Base-by-base conservation (phyloP, 2,113 vertebrate genomes). In the Heterotilapia buettikoferi region DNA sequence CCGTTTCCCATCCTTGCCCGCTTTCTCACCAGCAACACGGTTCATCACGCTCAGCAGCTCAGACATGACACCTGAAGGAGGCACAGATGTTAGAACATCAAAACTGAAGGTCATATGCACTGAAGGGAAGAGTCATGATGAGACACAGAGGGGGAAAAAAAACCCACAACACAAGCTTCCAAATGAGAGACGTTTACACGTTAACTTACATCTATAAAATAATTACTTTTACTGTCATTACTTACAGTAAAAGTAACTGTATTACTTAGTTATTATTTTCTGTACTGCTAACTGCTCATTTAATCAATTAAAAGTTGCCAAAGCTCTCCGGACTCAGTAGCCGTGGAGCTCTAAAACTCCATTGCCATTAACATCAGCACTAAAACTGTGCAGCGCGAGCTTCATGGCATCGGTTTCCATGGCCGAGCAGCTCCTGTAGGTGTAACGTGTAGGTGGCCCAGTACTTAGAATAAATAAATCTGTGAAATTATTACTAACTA, bases 21-120 rank as follows among this genome's bases (percentile, higher is more conserved):
- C 26, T 87, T 26, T 47, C 68, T 76, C 68, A 47, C 43, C 87
- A 2, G 93, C 94, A 3, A 96, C 94, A 1, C 71, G 5, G 3
- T 61, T 88, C 95, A 96, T 96, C 43, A 96, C 79, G 6, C 76
- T 79, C 12, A 59, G 31, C 16, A 97, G 93, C 82, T 97, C 96
- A 4, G 21, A 82, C 88, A 95, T 91, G 18, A 82, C 91, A 38
- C 83, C 95, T 95, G 33, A 13, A 59, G 40, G 80, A 71, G 57
- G 26, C 19, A 73, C 12, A 47, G 40, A 76, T 47, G 40, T 29
- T 73, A 6, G 9, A 73, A 73, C 40, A 11, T 45, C 9, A 16
- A 45, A 73, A 45, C 40, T 45, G 8, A 73, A 73, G 38, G 21
- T 73, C 21, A 73, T 45, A 6, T 9, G 63, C 43, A 40, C n/a